phyloP scores from a whole-genome alignment of 2,888 invertebrate species.

The Himalopsyche tibetana region DNA sequence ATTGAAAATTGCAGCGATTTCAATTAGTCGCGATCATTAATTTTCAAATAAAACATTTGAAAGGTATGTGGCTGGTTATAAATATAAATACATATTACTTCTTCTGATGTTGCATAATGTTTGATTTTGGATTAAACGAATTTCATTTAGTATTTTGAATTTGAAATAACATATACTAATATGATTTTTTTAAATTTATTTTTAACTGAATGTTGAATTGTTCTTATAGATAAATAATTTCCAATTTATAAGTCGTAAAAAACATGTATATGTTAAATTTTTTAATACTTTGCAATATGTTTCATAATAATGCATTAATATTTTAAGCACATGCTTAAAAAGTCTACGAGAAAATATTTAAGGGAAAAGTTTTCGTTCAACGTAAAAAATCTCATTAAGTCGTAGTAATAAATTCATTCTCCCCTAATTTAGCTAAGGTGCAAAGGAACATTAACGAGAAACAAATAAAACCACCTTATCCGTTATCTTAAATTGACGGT shows the following conservation, averaged over 20 bases:
- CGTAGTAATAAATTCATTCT: slow-evolving; percentile 4
- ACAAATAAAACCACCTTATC: slow-evolving; percentile 26
- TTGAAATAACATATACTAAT: too few relatives aligned
- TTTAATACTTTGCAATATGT: too few relatives aligned
- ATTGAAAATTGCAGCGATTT: slow-evolving; percentile 52
- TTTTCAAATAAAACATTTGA: slow-evolving; percentile 1
- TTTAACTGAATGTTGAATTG: too few relatives aligned
- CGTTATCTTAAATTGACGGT: slow-evolving; percentile 24
- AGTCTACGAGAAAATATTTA: slow-evolving; percentile 1
- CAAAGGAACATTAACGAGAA: slow-evolving; percentile 34
- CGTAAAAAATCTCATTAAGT: slow-evolving; percentile 30
- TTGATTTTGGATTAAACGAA: background rate
- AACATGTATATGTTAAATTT: too few relatives aligned
- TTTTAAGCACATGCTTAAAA: background rate
- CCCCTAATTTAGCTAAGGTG: slow-evolving; percentile 26
- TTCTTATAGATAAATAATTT: too few relatives aligned
- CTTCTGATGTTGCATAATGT: background rate
- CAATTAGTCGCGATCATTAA: slow-evolving; percentile 48
- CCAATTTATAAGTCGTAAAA: too few relatives aligned
- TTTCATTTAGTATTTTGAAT: background rate
- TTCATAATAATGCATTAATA: background rate
- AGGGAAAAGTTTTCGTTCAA: background rate
- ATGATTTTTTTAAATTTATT: too few relatives aligned
- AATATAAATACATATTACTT: background rate
- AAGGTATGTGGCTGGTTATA: background rate